phyloP scores from a whole-genome alignment of 2,113 vertebrate species.

The Neogale vison region DNA sequence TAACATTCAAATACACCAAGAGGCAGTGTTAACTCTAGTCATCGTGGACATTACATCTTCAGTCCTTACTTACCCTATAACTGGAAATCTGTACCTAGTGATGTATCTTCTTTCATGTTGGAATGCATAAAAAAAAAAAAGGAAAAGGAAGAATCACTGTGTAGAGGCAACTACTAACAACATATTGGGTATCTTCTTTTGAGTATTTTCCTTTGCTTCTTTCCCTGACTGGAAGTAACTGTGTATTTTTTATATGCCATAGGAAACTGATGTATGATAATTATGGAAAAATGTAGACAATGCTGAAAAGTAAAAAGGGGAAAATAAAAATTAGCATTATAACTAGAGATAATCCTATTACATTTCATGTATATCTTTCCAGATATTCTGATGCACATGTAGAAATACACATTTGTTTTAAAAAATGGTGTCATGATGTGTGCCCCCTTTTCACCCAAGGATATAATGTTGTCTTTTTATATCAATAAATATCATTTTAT shows the following conservation, averaged over 20 bases:
- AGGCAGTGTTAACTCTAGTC: background rate
- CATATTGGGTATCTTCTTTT: background rate
- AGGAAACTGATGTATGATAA: background rate
- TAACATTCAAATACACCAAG: background rate
- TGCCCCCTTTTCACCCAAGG: background rate
- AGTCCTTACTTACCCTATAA: background rate
- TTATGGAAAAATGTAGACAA: background rate
- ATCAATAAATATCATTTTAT: background rate
- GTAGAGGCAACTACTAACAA: background rate
- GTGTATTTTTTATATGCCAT: background rate
- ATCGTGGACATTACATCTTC: background rate
- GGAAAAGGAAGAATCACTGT: background rate
- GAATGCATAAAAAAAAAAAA: background rate
- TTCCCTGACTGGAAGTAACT: background rate
- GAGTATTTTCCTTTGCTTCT: constrained; percentile 8
- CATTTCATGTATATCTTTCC: background rate
- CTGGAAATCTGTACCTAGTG: background rate
- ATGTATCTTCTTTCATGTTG: background rate
- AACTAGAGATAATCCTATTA: background rate
- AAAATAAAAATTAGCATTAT: background rate
- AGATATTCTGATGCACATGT: background rate
- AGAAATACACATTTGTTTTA: background rate
- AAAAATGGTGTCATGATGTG: background rate
- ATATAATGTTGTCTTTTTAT: background rate
- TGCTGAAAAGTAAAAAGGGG: background rate